Base-by-base conservation (phyloP, 35 echinoderm and acorn worm species). In the Heliocidaris tuberculata region DNA sequence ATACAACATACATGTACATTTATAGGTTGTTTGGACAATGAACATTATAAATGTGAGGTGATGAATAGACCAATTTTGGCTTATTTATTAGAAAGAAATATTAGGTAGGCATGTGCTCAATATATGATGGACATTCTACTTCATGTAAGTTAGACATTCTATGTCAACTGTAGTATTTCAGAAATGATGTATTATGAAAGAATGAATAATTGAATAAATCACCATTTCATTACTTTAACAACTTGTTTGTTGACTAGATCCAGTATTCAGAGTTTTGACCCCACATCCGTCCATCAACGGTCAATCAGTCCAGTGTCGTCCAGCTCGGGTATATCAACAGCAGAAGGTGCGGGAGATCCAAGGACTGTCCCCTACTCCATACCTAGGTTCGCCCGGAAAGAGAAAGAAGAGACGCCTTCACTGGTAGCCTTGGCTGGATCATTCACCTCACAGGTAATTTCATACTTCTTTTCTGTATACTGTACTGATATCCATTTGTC, bases 361-460 rank as follows among this genome's bases (percentile, higher is more conserved):
- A 86, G 31, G 71, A 47, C 86, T 93, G 85, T 90, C 93, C 91
- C 91, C 1, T 93, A 52, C 50, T 54, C 91, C 10, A 93, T 52
- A 27, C 48, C 88, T 16, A 88, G 92, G 93, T 89, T 92, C 29
- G 60, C 30, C 31, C 47, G 52, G 2, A 96, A 90, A 70, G 94
- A 97, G 49, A 96, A 95, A 88, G 96, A 97, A 88, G 94, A 95
- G 50, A 97, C 96, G 60, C 96, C 94, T 19, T 95, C 94, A 87
- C 60, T 97, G 10, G 56, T 97, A 54, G 94, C 96, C 13, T 65
- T 97, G 52, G 96, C 96, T 27, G 96, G 96, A 4, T 97, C 96
- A 10, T 97, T 97, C 50, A 95, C 96, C 15, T 97, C 96, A 27
- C 96, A 97, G 94, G 96, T 97, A 71, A 92, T 31, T 95, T 47